These are phyloP conservation scores for Protonemura montana DNA, from an alignment of 2,888 invertebrate species.

Conservation along the genomic window DNA sequence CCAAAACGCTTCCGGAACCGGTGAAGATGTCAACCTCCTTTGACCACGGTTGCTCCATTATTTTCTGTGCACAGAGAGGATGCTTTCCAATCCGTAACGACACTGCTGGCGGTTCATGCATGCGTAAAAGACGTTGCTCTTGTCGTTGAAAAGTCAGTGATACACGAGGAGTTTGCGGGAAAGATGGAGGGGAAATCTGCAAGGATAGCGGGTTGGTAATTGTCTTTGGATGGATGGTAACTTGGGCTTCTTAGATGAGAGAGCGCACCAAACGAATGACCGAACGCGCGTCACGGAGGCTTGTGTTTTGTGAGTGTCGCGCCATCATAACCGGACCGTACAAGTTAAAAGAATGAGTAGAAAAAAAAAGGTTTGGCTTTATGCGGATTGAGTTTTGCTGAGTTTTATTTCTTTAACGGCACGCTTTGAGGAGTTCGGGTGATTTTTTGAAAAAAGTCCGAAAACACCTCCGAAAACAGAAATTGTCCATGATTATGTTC, in stretches of 20 bases:
- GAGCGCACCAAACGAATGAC: neutral
- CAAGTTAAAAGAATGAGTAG: neutral
- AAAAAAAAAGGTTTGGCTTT: neutral
- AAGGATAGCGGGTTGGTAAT: no score
- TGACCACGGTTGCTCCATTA: conserved; percentile 15
- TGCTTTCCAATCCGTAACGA: neutral
- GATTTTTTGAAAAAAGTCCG: no score
- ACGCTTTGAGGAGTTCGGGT: no score
- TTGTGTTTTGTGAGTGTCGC: neutral
- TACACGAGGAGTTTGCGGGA: no score
- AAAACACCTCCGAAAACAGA: no score
- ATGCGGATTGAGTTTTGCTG: neutral
- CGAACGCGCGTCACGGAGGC: conserved; percentile 1
- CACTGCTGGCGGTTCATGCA: neutral
- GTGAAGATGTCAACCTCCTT: neutral
- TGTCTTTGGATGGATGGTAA: no score
- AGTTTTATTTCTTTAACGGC: neutral
- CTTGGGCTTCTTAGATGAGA: no score
- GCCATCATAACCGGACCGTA: conserved; percentile 25
- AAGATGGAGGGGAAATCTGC: no score
- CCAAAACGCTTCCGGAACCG: neutral
- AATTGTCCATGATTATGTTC: no score
- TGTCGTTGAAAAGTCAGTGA: neutral
- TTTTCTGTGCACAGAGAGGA: neutral
- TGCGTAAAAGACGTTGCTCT: conserved; percentile 38